A percentile compares a stretch with the other conserved stretches of the same genome.
These are phyloP conservation scores for Cataglyphis altisquamis DNA, from an alignment of 2,888 invertebrate genomes.

Conservation along the genomic window DNA sequence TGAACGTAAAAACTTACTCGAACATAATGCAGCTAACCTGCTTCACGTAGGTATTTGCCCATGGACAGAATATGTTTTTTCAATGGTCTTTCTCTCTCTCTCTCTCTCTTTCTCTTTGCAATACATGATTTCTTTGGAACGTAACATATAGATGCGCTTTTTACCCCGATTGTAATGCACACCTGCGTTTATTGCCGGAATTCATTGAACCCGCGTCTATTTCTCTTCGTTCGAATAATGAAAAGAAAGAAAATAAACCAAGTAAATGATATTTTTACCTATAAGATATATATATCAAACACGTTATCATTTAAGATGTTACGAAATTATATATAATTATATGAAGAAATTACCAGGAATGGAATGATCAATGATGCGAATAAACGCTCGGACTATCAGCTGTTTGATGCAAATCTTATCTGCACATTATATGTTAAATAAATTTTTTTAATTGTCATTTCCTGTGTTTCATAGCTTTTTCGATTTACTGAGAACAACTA, in stretches of 20 bases:
- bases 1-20: conserved; percentile 37
- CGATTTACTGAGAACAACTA: neutral
- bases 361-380: neutral
- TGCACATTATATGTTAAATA: neutral
- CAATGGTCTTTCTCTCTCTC: neutral
- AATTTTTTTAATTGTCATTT: neutral
- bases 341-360: neutral
- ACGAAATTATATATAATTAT: neutral
- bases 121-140: conserved; percentile 1
- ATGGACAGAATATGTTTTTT: conserved; percentile 35
- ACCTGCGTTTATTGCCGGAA: conserved; percentile 23
- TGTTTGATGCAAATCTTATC: neutral
- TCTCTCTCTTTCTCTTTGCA: neutral
- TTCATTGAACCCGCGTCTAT: neutral
- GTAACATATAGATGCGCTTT: conserved; percentile 33
- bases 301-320: neutral
- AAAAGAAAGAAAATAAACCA: neutral
- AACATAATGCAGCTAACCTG: conserved; percentile 45
- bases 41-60: conserved; percentile 27
- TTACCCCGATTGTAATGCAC: conserved; percentile 17
- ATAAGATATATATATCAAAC: neutral
- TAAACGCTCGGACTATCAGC: neutral
- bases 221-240: conserved; percentile 4
- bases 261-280: neutral
- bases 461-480: neutral